Percentiles rank a stretch among this genome's conserved stretches.
Evolutionary conservation across 2,113 vertebrate genomes (phyloP).

Genomic region (Cichladusa arquata): DNA sequence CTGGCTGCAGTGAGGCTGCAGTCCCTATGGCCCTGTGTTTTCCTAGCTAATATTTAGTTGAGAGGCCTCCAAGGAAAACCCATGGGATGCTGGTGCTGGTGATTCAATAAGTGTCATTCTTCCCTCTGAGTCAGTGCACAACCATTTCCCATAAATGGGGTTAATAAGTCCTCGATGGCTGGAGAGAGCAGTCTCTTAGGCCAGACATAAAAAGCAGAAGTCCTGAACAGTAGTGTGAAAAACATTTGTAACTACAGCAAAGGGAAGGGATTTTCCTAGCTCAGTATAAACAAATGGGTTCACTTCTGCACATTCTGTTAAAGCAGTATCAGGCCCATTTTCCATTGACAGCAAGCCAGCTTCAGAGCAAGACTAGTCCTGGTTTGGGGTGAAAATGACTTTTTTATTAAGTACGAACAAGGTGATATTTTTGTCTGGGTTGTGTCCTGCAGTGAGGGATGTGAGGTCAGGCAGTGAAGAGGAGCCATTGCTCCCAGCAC

Average conservation of each 20-base stretch:
- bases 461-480: neutral
- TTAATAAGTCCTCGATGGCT: constrained; percentile 17
- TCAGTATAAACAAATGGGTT: constrained; percentile 17
- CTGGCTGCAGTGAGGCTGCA: neutral
- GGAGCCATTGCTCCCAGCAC: rapidly evolving
- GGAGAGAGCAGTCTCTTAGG: neutral
- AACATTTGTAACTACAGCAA: constrained; percentile 55
- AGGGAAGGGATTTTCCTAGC: constrained; percentile 47
- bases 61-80: constrained; percentile 52
- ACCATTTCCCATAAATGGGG: constrained; percentile 36
- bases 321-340: constrained; percentile 12
- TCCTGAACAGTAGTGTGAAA: constrained; percentile 50
- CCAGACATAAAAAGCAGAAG: constrained; percentile 48
- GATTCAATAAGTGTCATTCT: constrained; percentile 60
- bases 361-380: constrained; percentile 11
- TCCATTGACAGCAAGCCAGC: neutral
- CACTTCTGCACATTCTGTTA: constrained; percentile 27
- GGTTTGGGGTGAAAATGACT: constrained; percentile 41
- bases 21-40: neutral
- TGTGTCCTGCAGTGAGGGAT: constrained; percentile 5
- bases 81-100: neutral
- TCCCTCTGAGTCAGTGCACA: constrained; percentile 47
- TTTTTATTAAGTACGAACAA: constrained; percentile 61
- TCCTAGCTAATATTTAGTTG: constrained; percentile 53
- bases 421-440: constrained; percentile 42